Evolutionary conservation across 2,888 invertebrate species (phyloP).

Genomic region (Yponomeuta sedellus): DNA sequence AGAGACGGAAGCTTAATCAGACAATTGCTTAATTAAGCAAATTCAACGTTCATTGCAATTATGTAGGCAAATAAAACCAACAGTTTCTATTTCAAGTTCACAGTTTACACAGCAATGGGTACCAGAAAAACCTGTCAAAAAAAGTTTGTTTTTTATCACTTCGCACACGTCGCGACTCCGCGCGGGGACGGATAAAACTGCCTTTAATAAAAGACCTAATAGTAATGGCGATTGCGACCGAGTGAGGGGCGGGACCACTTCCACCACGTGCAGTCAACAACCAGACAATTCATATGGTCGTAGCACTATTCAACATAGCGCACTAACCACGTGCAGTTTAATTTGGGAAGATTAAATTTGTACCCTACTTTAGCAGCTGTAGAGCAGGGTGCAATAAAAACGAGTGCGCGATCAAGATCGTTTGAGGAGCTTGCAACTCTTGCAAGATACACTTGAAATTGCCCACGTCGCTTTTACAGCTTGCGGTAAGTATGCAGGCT

Average conservation of each 20-base stretch:
- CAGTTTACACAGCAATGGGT: neutral
- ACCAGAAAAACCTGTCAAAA: neutral
- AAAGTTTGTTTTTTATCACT: neutral
- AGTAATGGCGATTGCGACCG: conserved; percentile 43
- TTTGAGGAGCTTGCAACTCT: conserved; percentile 7
- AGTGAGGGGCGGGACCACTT: conserved; percentile 44
- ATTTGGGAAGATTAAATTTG: conserved; percentile 44
- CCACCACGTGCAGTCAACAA: conserved; percentile 50
- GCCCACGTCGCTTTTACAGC: conserved; percentile 1
- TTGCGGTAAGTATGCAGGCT: neutral
- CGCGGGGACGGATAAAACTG: conserved; percentile 55
- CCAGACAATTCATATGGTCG: conserved; percentile 43
- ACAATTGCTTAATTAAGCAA: neutral
- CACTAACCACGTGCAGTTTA: conserved; percentile 32
- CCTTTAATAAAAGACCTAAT: conserved; percentile 41
- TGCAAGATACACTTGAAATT: conserved; percentile 4
- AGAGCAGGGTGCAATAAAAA: conserved; percentile 18
- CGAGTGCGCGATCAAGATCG: neutral
- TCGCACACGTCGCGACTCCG: conserved; percentile 44
- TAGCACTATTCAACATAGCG: conserved; percentile 42
- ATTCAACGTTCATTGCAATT: neutral
- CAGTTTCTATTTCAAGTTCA: neutral
- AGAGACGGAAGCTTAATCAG: neutral
- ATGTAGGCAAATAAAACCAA: neutral
- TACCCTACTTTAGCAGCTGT: conserved; percentile 47